phyloP scores from a whole-genome alignment of 2,888 invertebrate genomes.

The Leptothorax acervorum region DNA sequence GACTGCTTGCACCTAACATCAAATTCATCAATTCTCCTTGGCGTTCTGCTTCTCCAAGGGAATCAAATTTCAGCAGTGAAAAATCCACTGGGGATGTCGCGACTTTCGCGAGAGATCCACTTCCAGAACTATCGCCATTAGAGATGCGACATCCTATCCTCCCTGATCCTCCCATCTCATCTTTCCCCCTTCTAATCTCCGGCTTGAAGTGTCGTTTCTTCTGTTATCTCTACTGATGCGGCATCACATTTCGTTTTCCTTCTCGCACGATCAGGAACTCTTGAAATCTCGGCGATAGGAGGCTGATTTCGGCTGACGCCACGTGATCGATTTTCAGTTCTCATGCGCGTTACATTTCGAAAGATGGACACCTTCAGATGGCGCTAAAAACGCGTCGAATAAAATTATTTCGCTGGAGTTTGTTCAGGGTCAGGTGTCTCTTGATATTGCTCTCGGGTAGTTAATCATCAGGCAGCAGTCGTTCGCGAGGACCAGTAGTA shows the following conservation, averaged over 20 bases:
- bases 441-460: constrained; percentile 8
- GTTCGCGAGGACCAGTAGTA: background rate
- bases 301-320: background rate
- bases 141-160: background rate
- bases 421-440: constrained; percentile 27
- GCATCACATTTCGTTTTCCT: background rate
- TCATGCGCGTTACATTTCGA: constrained; percentile 18
- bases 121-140: background rate
- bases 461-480: constrained; percentile 4
- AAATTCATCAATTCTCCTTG: background rate
- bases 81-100: background rate
- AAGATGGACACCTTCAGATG: constrained; percentile 37
- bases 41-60: background rate
- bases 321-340: constrained; percentile 34
- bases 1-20: background rate
- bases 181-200: background rate
- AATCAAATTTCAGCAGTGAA: background rate
- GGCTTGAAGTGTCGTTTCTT: background rate
- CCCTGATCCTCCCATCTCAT: background rate
- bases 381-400: constrained; percentile 16
- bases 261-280: background rate
- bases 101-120: background rate
- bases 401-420: constrained; percentile 43
- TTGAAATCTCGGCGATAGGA: background rate
- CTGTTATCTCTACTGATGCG: background rate